phyloP scores from a whole-genome alignment of 2,113 vertebrate species.

The Psophia crepitans region DNA sequence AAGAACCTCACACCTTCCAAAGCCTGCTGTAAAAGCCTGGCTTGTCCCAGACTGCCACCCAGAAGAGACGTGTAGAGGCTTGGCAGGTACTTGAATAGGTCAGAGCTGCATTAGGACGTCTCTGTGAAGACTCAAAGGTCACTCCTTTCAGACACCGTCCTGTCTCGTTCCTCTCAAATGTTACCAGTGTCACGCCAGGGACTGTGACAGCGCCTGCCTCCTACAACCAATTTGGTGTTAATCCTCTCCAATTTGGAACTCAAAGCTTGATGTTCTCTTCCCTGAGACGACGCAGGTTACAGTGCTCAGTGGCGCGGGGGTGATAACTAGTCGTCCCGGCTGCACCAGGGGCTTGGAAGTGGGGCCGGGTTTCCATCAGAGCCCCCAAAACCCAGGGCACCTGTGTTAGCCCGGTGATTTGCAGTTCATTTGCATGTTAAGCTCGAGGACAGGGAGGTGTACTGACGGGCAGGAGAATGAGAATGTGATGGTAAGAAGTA shows the following conservation, averaged over 20 bases:
- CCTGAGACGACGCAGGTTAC: not conserved
- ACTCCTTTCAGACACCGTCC: not conserved
- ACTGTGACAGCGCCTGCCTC: not conserved
- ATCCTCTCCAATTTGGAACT: not conserved
- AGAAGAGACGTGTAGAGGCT: not conserved
- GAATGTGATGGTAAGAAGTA: not conserved
- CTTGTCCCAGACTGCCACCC: not conserved
- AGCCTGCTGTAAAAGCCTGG: not conserved
- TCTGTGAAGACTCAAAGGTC: slow-evolving; percentile 17
- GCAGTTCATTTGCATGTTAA: fast-evolving
- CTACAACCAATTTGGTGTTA: not conserved
- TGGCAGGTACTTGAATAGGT: not conserved
- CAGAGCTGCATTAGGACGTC: not conserved
- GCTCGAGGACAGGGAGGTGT: not conserved
- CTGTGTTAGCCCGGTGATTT: fast-evolving
- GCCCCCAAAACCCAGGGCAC: not conserved
- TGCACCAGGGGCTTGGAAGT: too few relatives aligned
- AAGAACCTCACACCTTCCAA: not conserved
- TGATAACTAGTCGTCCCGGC: fast-evolving
- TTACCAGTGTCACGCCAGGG: not conserved
- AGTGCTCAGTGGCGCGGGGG: not conserved
- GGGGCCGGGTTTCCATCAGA: not conserved
- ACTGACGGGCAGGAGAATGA: not conserved
- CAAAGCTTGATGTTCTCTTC: not conserved
- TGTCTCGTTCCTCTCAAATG: not conserved